Evolutionary conservation across 2,888 invertebrate species (phyloP).

Genomic region (Cetonia aurata): DNA sequence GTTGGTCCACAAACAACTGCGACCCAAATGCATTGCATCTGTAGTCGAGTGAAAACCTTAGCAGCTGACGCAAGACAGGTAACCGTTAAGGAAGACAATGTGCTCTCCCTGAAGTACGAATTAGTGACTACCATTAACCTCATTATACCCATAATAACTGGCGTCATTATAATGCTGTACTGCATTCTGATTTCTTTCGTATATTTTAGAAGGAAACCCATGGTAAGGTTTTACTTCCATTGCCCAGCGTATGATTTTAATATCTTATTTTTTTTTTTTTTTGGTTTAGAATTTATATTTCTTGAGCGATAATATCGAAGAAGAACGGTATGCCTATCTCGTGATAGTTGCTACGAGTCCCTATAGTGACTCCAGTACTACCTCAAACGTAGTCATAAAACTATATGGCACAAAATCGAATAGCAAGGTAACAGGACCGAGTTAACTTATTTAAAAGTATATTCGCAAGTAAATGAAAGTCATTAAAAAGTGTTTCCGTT

Average conservation of each 20-base stretch:
- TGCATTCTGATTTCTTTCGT: constrained; percentile 21
- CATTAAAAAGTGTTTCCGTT: too few relatives aligned
- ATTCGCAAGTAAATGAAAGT: too few relatives aligned
- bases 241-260: background rate
- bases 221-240: background rate
- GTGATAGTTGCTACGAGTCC: constrained; percentile 30
- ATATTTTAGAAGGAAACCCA: constrained; percentile 10
- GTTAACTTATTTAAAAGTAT: too few relatives aligned
- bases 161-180: constrained; percentile 7
- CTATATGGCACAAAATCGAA: constrained; percentile 21
- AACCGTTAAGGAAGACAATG: background rate
- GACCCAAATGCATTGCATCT: constrained; percentile 18
- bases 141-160: constrained; percentile 5
- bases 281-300: constrained; percentile 42
- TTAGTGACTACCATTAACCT: constrained; percentile 5
- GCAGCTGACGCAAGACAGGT: background rate
- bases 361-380: constrained; percentile 34
- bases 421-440: constrained; percentile 17
- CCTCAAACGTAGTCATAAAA: constrained; percentile 43
- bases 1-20: background rate
- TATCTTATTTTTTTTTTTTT: background rate
- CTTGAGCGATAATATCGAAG: constrained; percentile 48
- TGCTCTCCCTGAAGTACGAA: background rate
- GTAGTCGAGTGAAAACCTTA: background rate
- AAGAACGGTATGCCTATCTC: constrained; percentile 49